phyloP scores from a whole-genome alignment of 2,113 vertebrate genomes.

The Anolis sagrei region DNA sequence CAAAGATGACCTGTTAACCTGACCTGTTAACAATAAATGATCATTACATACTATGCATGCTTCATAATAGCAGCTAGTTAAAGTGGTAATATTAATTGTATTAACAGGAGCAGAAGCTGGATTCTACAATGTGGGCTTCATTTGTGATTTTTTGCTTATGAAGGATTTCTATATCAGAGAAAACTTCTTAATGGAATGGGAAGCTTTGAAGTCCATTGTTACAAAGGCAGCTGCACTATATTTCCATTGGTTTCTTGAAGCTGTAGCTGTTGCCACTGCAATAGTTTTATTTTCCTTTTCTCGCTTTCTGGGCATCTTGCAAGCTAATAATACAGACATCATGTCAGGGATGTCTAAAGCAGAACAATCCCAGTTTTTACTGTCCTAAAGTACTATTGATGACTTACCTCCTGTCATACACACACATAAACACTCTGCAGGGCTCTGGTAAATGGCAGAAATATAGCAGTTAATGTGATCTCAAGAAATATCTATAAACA shows the following conservation, averaged over 20 bases:
- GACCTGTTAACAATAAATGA: not conserved
- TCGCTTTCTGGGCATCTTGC: not conserved
- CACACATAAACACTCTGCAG: too few relatives aligned
- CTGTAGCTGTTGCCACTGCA: not conserved
- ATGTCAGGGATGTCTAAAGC: not conserved
- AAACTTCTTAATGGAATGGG: not conserved
- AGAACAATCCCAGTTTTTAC: slow-evolving; percentile 26
- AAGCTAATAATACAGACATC: not conserved
- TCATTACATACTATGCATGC: not conserved
- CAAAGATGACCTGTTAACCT: not conserved
- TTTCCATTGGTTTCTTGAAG: not conserved
- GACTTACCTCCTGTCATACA: not conserved
- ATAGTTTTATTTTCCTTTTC: slow-evolving; percentile 11
- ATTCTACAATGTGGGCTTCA: not conserved
- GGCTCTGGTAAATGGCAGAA: slow-evolving; percentile 9
- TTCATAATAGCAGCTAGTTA: not conserved
- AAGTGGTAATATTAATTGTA: slow-evolving; percentile 1
- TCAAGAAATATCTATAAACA: not conserved
- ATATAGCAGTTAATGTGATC: not conserved
- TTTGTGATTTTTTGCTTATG: too few relatives aligned
- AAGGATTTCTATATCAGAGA: not conserved
- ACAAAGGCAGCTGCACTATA: not conserved
- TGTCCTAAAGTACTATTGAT: slow-evolving; percentile 21
- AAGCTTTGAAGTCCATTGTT: not conserved
- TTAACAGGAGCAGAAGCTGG: not conserved